Base-by-base conservation (phyloP, 1,140 invertebrate genomes). In the Drosophila fuyamai region DNA sequence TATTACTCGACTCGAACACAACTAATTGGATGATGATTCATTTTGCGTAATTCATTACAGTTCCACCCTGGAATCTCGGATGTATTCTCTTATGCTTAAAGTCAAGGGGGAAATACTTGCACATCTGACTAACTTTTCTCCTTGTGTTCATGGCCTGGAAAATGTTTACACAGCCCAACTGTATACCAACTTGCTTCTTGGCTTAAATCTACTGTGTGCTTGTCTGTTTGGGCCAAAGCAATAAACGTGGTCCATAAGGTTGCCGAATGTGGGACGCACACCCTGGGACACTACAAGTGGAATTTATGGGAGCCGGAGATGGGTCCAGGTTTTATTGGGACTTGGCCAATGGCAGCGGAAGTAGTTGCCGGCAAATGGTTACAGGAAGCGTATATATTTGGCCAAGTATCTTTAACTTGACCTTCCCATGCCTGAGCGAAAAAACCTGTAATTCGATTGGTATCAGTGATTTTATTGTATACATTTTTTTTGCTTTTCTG, bases 401-500 rank as follows among this genome's bases (percentile, higher is more conserved):
- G 46, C 1, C 14, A n/a, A 8, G 40, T 55, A 14, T 27, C 66
- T 70, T 71, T 58, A 71, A 58, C 9, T 29, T 59, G 29, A 32
- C 54, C 66, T 59, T 38, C 44, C 14, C 9, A 10, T 4, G 4
- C 5, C 14, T 32, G 0, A 9, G 9, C 14, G 43, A 18, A 8
- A 27, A 13, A 36, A 16, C 9, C n/a, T 35, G 13, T 1, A 13
- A 27, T 50, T 50, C 48, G 27, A 14, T 50, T 50, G 50, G 53
- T 70, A 67, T 76, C 51, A 53, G 23, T 74, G 27, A 48, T 36
- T 74, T 75, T 75, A 75, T 75, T 67, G 59, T 77, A 78, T 81
- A 43, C 57, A 59, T 47, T 83, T 88, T 84, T 84, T 89, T 89
- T 86, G 38, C 57, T 88, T 88, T 88, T 88, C 53, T 89, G 84